Evolutionary conservation across 2,797 vertebrate genomes (phyloP), one percentile per base, ranked within the genome.

Genomic region (Alcedo atthis): DNA sequence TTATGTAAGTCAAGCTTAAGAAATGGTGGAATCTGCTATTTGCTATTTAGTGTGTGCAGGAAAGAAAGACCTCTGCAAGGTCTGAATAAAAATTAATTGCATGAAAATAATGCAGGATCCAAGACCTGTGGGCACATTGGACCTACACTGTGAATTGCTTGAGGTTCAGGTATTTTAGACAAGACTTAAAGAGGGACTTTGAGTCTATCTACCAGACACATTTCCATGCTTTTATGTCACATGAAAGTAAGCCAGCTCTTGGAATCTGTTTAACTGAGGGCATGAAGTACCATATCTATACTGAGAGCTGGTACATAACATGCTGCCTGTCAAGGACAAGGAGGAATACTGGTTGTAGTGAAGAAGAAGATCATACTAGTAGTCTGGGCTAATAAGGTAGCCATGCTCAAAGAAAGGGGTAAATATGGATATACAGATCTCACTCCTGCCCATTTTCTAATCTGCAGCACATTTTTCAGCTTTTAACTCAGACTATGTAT

Each of bases 1-100:
- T 84, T 75, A 94, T 62, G 30, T 53, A 94, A 77, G 26, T 84
- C 77, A 95, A 46, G 74, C 90, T 93, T 89, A 87, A 95, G 51
- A 71, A 73, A 87, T 13, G 57, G 14, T 49, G 26, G 30, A 25
- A 82, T 70, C 19, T 63, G 18, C 28, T 37, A 14, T 15, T 87
- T 63, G 18, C 25, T 37, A 14, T 15, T 87, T 42, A 14, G 48
- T 43, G 33, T 33, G n/a, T 75, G n/a, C 61, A 75, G 33, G 73
- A 92, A 85, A 87, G 61, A 80, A 76, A 70, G 57, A 57, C 7
- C 6, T 74, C 28, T 37, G 16, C 13, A 77, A 58, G 42, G 37
- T n/a, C n/a, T 43, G 28, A 73, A 9, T 53, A 87, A 93, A 74
- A 86, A 51, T 24, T 28, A 53, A 69, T 63, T 45, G 7, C 5